Conservation (phyloP, 1,140 invertebrate genomes). For the Cherax quadricarinatus region DNA sequence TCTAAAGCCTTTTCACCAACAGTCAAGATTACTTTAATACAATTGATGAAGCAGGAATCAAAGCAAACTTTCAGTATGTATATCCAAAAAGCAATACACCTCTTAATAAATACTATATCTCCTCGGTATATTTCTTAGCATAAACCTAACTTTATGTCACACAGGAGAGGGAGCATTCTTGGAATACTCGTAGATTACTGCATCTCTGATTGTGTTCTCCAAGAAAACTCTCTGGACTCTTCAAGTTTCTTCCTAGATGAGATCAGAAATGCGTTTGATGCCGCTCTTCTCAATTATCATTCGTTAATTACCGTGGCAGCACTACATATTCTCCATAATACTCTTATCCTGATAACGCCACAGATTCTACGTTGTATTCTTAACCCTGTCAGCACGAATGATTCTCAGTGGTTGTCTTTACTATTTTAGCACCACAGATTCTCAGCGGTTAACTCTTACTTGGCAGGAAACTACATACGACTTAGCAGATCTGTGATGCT, state of each 20-base stretch:
- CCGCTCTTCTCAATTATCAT: conserved; percentile 88
- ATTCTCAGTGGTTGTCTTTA: background rate
- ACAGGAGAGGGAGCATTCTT: conserved; percentile 83
- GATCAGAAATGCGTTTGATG: conserved; percentile 86
- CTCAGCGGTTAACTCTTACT: background rate
- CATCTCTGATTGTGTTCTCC: conserved; percentile 89
- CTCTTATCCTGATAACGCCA: conserved; percentile 84
- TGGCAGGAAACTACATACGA: background rate
- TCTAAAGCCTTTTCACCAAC: too few species aligned
- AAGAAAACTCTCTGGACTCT: conserved; percentile 88
- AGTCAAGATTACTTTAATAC: too few species aligned
- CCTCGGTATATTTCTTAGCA: too few species aligned
- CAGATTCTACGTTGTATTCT: conserved; percentile 79
- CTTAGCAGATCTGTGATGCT: too few species aligned
- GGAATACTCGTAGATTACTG: conserved; percentile 89
- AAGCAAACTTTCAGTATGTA: too few species aligned
- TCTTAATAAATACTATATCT: too few species aligned
- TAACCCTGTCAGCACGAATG: background rate
- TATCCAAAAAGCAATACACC: too few species aligned
- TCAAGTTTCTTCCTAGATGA: conserved; percentile 85
- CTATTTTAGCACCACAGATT: background rate
- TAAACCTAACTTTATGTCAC: too few species aligned
- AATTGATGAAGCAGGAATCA: too few species aligned
- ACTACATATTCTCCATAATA: conserved; percentile 84
- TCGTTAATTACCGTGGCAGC: conserved; percentile 82